Conservation (phyloP, 23 tunicate genomes). For the Corella eumyota region DNA sequence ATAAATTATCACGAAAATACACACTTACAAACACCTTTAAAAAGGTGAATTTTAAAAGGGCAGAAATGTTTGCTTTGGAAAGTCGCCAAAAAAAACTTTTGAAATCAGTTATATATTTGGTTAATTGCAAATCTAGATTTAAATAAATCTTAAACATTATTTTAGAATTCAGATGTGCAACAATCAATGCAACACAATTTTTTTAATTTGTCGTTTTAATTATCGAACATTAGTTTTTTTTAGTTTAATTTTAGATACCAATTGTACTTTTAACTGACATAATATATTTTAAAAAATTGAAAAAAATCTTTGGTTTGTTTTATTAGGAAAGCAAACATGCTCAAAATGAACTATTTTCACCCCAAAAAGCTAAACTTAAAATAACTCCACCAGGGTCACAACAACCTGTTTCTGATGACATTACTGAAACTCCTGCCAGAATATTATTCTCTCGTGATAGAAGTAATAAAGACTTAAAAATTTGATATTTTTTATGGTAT, state of each 20-base stretch:
- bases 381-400: conserved; percentile 22
- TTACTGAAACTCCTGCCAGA: conserved; percentile 57
- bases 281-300: no score
- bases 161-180: no score
- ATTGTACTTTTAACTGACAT: no score
- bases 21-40: no score
- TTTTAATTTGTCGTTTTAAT: no score
- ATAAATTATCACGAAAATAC: no score
- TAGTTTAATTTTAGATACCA: no score
- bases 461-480: conserved; percentile 9
- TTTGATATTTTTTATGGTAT: background rate
- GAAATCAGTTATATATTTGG: background rate
- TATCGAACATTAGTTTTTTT: no score
- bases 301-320: no score
- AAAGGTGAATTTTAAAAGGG: no score
- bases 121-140: background rate
- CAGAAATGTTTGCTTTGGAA: no score
- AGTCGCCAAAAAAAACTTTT: background rate
- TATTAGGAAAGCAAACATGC: background rate
- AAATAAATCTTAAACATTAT: background rate
- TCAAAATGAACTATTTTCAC: background rate
- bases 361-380: conserved; percentile 1
- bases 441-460: conserved; percentile 20
- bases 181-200: no score
- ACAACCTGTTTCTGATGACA: conserved; percentile 10